Evolutionary conservation across 2,888 invertebrate genomes (phyloP).

Genomic region (Hypena proboscidalis): DNA sequence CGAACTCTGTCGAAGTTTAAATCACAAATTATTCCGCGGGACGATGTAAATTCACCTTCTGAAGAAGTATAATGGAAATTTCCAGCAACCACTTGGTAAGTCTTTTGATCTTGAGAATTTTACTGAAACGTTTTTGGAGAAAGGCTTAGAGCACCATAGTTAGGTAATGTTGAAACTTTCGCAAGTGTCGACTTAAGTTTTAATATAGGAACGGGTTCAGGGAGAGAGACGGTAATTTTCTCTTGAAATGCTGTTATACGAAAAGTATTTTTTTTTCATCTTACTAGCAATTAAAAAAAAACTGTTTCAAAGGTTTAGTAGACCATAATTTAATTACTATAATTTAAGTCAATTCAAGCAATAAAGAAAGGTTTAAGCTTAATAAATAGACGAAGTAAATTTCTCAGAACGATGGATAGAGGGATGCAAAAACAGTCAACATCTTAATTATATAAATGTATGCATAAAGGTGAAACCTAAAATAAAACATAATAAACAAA

Average conservation of each 20-base stretch:
- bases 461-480: constrained; percentile 15
- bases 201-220: constrained; percentile 32
- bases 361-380: too few relatives aligned
- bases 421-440: too few relatives aligned
- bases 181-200: constrained; percentile 51
- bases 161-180: constrained; percentile 48
- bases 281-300: too few relatives aligned
- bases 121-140: constrained; percentile 59
- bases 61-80: constrained; percentile 75
- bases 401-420: too few relatives aligned
- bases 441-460: too few relatives aligned
- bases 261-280: neutral
- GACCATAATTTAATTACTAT: too few relatives aligned
- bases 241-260: constrained; percentile 4
- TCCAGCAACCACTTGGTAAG: constrained; percentile 72
- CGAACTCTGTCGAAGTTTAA: constrained; percentile 44
- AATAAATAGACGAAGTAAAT: too few relatives aligned
- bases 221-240: constrained; percentile 12
- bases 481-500: constrained; percentile 42
- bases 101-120: constrained; percentile 76
- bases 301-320: too few relatives aligned
- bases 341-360: too few relatives aligned
- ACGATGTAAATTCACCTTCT: constrained; percentile 69
- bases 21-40: constrained; percentile 56
- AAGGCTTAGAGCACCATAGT: constrained; percentile 55